Conservation (phyloP, 2,113 vertebrate species). For the Cavia aperea region DNA sequence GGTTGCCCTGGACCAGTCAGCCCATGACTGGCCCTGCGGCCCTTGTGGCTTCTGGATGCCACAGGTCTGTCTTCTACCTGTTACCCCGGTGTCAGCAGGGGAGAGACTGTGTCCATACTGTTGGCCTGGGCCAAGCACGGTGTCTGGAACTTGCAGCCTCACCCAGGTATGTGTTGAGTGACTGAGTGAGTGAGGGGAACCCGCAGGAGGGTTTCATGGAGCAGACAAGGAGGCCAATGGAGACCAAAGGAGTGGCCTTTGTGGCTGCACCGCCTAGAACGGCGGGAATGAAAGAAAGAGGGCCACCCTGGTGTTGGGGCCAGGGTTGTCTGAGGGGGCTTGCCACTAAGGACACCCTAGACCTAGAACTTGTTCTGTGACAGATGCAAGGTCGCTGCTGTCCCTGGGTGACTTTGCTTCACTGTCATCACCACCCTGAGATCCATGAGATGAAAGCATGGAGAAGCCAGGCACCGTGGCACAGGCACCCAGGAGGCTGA, state of each 20-base stretch:
- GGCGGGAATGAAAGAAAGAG: background rate
- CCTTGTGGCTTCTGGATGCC: background rate
- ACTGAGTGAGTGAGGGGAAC: background rate
- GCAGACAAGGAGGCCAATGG: background rate
- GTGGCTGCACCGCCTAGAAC: background rate
- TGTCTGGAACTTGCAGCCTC: background rate
- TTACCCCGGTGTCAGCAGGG: background rate
- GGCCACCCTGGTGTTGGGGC: background rate
- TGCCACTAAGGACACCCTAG: background rate
- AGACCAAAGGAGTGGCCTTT: background rate
- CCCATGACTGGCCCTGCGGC: background rate
- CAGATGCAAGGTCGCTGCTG: fast-evolving
- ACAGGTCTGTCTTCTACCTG: background rate
- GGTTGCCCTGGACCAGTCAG: fast-evolving
- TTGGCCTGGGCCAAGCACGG: background rate
- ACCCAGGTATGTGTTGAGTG: background rate
- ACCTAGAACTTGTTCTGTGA: fast-evolving
- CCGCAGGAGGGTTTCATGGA: background rate
- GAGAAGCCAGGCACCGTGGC: background rate
- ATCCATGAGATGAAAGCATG: background rate
- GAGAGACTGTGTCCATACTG: background rate
- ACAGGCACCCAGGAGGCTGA: background rate
- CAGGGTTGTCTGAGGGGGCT: background rate
- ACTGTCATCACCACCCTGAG: background rate
- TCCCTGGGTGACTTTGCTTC: fast-evolving